These are phyloP conservation scores for Falco peregrinus DNA, from an alignment of 2,797 vertebrate species.

Conservation along the genomic window DNA sequence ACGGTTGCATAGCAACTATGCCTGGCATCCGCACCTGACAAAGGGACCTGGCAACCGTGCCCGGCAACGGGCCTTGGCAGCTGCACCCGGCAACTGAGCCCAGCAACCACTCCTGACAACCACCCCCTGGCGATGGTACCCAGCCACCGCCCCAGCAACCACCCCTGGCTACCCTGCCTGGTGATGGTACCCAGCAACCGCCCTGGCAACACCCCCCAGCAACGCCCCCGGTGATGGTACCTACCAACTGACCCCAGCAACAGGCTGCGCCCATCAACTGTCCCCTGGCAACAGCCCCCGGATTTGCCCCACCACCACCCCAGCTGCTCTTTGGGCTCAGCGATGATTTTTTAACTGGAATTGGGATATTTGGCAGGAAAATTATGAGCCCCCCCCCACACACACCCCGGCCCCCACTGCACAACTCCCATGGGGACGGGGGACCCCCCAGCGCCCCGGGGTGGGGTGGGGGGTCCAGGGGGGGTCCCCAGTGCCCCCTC, in stretches of 20 bases:
- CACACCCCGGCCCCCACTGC: not conserved
- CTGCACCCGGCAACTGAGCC: not conserved
- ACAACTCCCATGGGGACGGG: not conserved
- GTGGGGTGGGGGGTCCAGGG: not conserved
- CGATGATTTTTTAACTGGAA: slow-evolving; percentile 2
- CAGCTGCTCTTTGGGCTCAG: not conserved
- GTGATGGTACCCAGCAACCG: too few relatives aligned
- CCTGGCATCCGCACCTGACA: not conserved
- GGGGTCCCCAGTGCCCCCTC: not conserved
- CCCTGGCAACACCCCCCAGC: too few relatives aligned
- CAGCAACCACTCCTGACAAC: not conserved
- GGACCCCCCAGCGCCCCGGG: not conserved
- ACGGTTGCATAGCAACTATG: not conserved
- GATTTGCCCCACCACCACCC: not conserved
- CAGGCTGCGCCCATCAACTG: not conserved
- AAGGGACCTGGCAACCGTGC: not conserved
- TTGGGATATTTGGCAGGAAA: slow-evolving; percentile 13
- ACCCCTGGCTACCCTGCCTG: too few relatives aligned
- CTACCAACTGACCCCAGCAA: too few relatives aligned
- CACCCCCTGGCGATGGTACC: too few relatives aligned
- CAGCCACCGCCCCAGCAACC: too few relatives aligned
- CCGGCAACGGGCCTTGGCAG: not conserved
- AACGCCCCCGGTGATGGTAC: too few relatives aligned
- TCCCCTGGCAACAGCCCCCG: not conserved
- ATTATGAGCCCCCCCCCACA: not conserved